Base-by-base conservation (phyloP, 2,797 vertebrate species). In the Mallotus villosus region DNA sequence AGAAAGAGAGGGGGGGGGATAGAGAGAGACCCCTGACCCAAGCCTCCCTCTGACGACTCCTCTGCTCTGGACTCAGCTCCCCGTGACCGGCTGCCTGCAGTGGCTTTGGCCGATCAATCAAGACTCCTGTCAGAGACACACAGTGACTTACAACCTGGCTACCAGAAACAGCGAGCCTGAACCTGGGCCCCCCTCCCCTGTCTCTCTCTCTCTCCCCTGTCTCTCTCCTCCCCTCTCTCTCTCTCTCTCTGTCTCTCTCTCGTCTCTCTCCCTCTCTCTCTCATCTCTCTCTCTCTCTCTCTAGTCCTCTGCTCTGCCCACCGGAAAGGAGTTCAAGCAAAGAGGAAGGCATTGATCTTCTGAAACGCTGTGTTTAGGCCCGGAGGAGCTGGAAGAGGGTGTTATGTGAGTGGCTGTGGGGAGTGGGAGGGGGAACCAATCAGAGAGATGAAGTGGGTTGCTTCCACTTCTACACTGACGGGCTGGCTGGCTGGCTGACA, bases 311-410 rank as follows among this genome's bases (percentile, higher is more conserved):
- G 4, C 51, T 17, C 51, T 81, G 78, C 80, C 82, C 80, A 90
- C 82, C 74, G 81, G 86, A 90, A 91, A 75, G 83, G 82, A 86
- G 80, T 83, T 81, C 75, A 87, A 87, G 87, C 84, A 87, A 80
- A 89, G 90, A 90, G 81, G 78, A 88, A 86, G 79, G 82, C 84
- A 87, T 84, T 87, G 86, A 89, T 88, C 80, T 86, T 78, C 81
- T 78, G 79, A 82, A 85, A 84, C 75, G 76, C 79, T 83, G 76
- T 1, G 70, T 80, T 84, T 82, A 86, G 86, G 79, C 79, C 83
- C 84, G 87, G 87, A 90, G 81, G 77, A 78, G 82, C 81, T 84
- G 78, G 87, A 82, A 86, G 88, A 86, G 83, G 87, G 82, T 87
- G 87, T 90, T 90, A 90, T 88, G 86, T 86, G 84, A 89, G 79